Base-by-base conservation (phyloP, 2,113 vertebrate genomes). In the Callospermophilus lateralis region DNA sequence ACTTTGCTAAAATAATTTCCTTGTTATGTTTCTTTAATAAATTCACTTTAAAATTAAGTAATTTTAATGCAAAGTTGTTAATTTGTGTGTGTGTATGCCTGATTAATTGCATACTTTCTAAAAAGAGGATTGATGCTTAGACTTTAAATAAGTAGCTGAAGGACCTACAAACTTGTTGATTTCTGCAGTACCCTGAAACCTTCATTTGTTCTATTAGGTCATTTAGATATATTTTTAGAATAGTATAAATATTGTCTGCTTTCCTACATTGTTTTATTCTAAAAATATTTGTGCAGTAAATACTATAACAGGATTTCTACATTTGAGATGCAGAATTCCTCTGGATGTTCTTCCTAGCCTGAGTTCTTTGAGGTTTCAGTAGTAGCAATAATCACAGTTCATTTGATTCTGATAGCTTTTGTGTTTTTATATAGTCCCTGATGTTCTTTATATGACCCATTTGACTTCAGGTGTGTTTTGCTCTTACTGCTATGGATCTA, bases 201-300 rank as follows among this genome's bases (percentile, higher is more conserved):
- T 95, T 72, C 13, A 70, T 73, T 89, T 95, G 28, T 55, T 81
- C 45, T 32, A 77, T 22, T 72, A 24, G 8, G 22, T 84, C 77
- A 79, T 51, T 83, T 68, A 93, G 42, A 92, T 67, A 45, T 37
- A 55, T 74, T 94, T 94, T 94, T 30, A 87, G 45, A 79, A 30
- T 3, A 90, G 0, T 48, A 8, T 81, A 72, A 67, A 85, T 67
- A 37, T 73, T 93, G 5, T 78, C 17, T 51, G 2, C 19, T 97
- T 89, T 24, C 28, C 20, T 97, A 63, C 42, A 17, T 83, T 74
- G 2, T 83, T 87, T 95, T 97, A 48, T 83, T 85, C 51, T 86
- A 26, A 72, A 85, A 8, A 61, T 70, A 10, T 32, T 8, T 77
- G 80, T 83, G 24, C 12, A 74, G 20, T 76, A 92, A 92, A 58